A percentile compares a stretch with the other conserved stretches of the same genome.
phyloP scores from a whole-genome alignment of 2,113 vertebrate genomes.

The Brienomyrus longianalis region DNA sequence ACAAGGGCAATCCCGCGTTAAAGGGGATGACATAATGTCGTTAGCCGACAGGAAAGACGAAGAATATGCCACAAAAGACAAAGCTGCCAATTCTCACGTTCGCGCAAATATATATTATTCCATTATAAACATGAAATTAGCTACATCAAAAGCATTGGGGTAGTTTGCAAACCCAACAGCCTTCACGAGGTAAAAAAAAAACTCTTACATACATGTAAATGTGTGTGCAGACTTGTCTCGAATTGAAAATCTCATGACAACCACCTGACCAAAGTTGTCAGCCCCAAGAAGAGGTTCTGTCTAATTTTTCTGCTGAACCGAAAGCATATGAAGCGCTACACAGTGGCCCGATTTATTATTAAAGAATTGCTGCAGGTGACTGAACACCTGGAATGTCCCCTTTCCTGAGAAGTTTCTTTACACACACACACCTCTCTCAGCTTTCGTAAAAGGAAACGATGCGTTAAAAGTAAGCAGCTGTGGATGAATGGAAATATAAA shows the following conservation, averaged over 20 bases:
- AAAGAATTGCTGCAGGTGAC: background rate
- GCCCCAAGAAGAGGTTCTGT: background rate
- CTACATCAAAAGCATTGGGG: background rate
- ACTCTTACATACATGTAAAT: background rate
- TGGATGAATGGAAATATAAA: background rate
- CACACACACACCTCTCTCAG: background rate
- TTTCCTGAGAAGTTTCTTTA: background rate
- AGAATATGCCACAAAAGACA: background rate
- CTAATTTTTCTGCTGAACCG: background rate
- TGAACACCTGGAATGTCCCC: background rate
- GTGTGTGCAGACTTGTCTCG: background rate
- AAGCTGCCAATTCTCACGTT: background rate
- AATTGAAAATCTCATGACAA: background rate
- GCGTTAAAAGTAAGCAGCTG: background rate
- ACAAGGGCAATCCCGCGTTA: slow-evolving; percentile 34
- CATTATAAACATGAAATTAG: background rate
- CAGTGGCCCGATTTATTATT: background rate
- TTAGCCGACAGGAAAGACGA: slow-evolving; percentile 33
- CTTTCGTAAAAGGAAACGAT: background rate
- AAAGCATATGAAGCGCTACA: background rate
- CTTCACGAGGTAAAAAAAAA: background rate
- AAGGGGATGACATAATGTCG: slow-evolving; percentile 26
- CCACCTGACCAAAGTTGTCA: background rate
- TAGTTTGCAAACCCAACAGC: background rate
- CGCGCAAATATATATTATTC: background rate